Conservation (phyloP, 2,888 invertebrate genomes). For the Yponomeuta evonymella region DNA sequence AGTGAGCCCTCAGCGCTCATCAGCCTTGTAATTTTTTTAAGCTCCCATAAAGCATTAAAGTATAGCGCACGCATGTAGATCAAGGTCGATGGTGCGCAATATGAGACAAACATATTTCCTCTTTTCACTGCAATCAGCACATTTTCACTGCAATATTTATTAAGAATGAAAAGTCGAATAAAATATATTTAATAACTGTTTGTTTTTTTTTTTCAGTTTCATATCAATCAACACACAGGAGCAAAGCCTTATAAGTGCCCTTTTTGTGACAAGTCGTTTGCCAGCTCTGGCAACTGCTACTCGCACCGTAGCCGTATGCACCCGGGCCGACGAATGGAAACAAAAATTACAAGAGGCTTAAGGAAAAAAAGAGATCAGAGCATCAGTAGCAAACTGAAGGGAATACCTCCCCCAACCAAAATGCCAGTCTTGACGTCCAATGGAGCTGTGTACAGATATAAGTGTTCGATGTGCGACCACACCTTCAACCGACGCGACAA, state of each 20-base stretch:
- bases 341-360: constrained; percentile 15
- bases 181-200: not conserved
- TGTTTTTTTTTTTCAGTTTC: constrained; percentile 70
- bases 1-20: too few species aligned
- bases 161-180: too few species aligned
- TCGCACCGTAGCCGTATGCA: constrained; percentile 84
- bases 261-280: constrained; percentile 82
- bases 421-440: constrained; percentile 32
- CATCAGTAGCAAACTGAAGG: constrained; percentile 8
- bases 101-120: too few species aligned
- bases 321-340: constrained; percentile 63
- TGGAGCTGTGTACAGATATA: constrained; percentile 41
- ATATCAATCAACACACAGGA: constrained; percentile 85
- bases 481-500: constrained; percentile 56
- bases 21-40: too few species aligned
- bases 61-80: not conserved
- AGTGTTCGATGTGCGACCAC: constrained; percentile 50
- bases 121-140: too few species aligned
- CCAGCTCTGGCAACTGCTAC: constrained; percentile 84
- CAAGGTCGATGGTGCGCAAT: too few species aligned
- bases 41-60: too few species aligned
- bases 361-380: not conserved
- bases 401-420: constrained; percentile 21
- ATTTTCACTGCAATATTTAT: too few species aligned
- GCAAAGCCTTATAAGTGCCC: constrained; percentile 84